These are phyloP conservation scores for Dasypus novemcinctus DNA, from an alignment of 2,113 vertebrate species.

Conservation along the genomic window DNA sequence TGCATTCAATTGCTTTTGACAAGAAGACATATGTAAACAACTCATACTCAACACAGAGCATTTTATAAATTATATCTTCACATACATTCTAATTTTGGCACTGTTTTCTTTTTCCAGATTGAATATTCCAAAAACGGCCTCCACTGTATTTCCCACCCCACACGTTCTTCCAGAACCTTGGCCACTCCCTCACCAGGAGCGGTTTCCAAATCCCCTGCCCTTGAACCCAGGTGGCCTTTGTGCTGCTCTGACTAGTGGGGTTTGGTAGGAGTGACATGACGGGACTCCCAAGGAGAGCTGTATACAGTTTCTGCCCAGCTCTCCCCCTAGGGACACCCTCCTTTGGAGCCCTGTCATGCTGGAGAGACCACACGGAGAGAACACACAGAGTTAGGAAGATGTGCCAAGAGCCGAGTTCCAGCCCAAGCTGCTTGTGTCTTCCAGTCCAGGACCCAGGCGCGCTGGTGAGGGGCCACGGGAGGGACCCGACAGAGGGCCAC, in stretches of 20 bases:
- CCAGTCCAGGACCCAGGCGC: too few relatives aligned
- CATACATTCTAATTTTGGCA: background rate
- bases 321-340: background rate
- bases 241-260: background rate
- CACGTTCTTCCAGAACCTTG: background rate
- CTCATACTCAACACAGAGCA: background rate
- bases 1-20: background rate
- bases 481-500: background rate
- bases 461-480: background rate
- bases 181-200: background rate
- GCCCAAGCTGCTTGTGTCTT: background rate
- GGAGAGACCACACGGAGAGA: background rate
- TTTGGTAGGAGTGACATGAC: background rate
- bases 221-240: background rate
- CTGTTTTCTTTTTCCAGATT: background rate
- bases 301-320: background rate
- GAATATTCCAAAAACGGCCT: background rate
- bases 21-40: background rate
- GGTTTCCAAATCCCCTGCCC: background rate
- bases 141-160: background rate
- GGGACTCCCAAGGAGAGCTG: background rate
- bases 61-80: background rate
- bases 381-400: background rate
- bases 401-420: background rate
- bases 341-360: background rate